These are phyloP conservation scores for Puma concolor DNA, from an alignment of 2,113 vertebrate genomes.

Conservation along the genomic window DNA sequence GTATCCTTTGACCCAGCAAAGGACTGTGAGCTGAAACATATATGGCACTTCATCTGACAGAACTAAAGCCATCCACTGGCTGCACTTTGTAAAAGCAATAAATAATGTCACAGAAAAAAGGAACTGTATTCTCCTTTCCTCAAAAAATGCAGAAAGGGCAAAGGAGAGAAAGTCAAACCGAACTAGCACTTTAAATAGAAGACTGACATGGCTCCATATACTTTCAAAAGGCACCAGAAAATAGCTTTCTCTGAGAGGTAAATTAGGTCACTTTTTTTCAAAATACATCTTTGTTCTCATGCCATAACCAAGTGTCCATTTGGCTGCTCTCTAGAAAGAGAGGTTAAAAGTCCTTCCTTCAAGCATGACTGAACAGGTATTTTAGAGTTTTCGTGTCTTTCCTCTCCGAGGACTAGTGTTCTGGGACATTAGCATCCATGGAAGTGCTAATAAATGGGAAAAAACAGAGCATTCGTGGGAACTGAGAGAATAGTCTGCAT, in stretches of 20 bases:
- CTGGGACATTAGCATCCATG: neutral
- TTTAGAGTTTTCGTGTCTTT: conserved; percentile 31
- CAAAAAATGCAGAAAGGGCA: conserved; percentile 66
- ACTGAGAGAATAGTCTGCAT: neutral
- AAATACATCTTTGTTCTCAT: conserved; percentile 44
- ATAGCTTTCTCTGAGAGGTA: conserved; percentile 73
- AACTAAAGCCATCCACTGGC: conserved; percentile 68
- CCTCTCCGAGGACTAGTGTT: neutral
- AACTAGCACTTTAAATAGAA: conserved; percentile 80
- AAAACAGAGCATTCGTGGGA: neutral
- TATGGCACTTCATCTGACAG: conserved; percentile 41
- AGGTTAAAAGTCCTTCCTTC: conserved; percentile 6
- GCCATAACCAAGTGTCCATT: neutral
- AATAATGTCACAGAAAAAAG: conserved; percentile 70
- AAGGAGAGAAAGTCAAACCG: conserved; percentile 71
- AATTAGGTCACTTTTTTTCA: conserved; percentile 58
- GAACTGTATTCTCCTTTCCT: conserved; percentile 53
- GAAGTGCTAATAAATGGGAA: neutral
- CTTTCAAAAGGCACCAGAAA: conserved; percentile 82
- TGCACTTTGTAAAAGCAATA: conserved; percentile 73
- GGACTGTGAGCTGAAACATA: conserved; percentile 36
- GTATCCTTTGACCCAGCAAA: neutral
- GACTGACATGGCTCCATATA: conserved; percentile 63
- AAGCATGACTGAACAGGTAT: neutral
- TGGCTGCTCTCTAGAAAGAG: conserved; percentile 35